Percentiles rank a stretch among this genome's conserved stretches.
Conservation (phyloP, 2,888 invertebrate genomes). For the Lutraria lutraria region DNA sequence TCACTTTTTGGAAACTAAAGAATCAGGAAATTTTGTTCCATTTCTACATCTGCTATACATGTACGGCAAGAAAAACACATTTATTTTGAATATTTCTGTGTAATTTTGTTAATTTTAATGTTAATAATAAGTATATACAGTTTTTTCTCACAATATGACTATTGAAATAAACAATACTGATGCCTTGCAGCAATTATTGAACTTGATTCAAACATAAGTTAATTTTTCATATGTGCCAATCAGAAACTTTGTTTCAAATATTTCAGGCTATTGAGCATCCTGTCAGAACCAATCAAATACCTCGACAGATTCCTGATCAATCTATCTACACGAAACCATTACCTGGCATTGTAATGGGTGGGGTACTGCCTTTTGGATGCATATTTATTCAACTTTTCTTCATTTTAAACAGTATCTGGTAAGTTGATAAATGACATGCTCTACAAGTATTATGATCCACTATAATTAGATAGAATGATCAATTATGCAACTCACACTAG, state of each 20-base stretch:
- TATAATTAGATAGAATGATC: too few species aligned
- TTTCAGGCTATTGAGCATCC: constrained; percentile 96
- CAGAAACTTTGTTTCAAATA: neutral
- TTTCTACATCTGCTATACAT: too few species aligned
- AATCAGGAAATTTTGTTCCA: too few species aligned
- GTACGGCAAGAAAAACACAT: too few species aligned
- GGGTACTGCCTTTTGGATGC: constrained; percentile 98
- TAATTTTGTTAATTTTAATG: too few species aligned
- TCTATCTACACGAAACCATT: constrained; percentile 97
- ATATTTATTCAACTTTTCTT: constrained; percentile 99
- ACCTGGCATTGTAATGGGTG: constrained; percentile 97
- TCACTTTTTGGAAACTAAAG: too few species aligned
- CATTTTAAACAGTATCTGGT: constrained; percentile 99
- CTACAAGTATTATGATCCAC: neutral
- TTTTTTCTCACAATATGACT: too few species aligned
- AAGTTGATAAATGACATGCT: constrained; percentile 79
- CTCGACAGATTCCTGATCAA: constrained; percentile 99
- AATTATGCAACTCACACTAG: too few species aligned
- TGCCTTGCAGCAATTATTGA: too few species aligned
- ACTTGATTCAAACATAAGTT: neutral
- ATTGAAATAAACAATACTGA: too few species aligned
- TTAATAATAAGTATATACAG: too few species aligned
- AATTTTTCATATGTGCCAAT: neutral
- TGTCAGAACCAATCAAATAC: constrained; percentile 99
- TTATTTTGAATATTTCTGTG: too few species aligned